Conservation (phyloP, 2,797 vertebrate genomes). For the Onychomys torridus region DNA sequence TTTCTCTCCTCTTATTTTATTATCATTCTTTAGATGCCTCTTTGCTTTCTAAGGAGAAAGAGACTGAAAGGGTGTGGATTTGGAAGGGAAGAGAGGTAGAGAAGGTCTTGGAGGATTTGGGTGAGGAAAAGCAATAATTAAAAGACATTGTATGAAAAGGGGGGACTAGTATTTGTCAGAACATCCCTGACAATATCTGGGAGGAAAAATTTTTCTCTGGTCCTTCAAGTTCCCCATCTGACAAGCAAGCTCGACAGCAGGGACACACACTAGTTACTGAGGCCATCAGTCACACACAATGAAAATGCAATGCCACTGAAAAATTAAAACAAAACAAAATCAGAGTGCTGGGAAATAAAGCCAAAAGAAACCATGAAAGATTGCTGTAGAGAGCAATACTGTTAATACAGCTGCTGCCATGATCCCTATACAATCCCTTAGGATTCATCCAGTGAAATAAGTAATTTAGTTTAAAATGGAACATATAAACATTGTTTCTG, state of each 20-base stretch:
- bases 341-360: not conserved
- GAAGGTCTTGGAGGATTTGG: not conserved
- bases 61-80: not conserved
- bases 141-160: not conserved
- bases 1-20: not conserved
- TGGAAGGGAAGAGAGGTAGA: too few species aligned
- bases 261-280: not conserved
- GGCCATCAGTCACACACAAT: not conserved
- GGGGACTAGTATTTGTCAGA: not conserved
- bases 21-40: not conserved
- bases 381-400: not conserved
- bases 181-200: not conserved
- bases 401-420: not conserved
- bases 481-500: not conserved
- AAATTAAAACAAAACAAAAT: not conserved
- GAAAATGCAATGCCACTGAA: not conserved
- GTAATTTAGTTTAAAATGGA: conserved; percentile 43
- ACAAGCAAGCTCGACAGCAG: not conserved
- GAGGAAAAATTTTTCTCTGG: not conserved
- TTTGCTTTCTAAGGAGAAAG: not conserved
- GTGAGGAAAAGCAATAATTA: not conserved
- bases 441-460: not conserved
- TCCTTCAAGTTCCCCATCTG: not conserved
- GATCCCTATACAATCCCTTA: not conserved
- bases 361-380: not conserved